Evolutionary conservation across 2,888 invertebrate genomes (phyloP).

Genomic region (Epiblema foenella): DNA sequence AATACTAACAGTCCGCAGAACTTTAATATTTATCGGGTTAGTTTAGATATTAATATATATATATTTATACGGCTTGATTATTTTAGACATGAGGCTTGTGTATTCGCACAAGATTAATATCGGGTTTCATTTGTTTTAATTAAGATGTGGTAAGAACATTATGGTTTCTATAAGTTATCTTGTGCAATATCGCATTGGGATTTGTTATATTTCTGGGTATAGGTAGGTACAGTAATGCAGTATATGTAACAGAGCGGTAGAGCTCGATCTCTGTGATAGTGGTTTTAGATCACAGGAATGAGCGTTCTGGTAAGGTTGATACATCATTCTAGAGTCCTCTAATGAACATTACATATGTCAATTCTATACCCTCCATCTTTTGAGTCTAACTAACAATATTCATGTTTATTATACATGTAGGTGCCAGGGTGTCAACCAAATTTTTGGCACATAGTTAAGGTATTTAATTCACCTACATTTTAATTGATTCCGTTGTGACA

Average conservation of each 20-base stretch:
- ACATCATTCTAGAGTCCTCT: not conserved
- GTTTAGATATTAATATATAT: constrained; percentile 68
- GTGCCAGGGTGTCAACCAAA: too few species aligned
- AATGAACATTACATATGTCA: not conserved
- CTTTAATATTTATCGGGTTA: constrained; percentile 74
- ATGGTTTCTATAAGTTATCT: not conserved
- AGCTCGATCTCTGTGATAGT: not conserved
- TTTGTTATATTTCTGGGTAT: not conserved
- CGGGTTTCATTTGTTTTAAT: constrained; percentile 66
- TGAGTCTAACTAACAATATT: too few species aligned
- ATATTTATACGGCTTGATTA: constrained; percentile 59
- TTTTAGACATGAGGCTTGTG: constrained; percentile 57
- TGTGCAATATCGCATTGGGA: not conserved
- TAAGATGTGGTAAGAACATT: constrained; percentile 45
- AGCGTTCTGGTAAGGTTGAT: not conserved
- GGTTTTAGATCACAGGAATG: not conserved
- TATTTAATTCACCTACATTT: too few species aligned
- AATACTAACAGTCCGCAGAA: constrained; percentile 65
- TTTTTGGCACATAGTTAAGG: too few species aligned
- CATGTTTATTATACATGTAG: too few species aligned
- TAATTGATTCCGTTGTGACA: too few species aligned
- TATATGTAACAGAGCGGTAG: not conserved
- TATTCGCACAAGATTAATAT: constrained; percentile 63
- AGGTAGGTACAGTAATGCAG: not conserved
- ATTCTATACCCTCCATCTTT: too few species aligned